phyloP scores from a whole-genome alignment of 2,113 vertebrate genomes.

The Neotoma lepida region DNA sequence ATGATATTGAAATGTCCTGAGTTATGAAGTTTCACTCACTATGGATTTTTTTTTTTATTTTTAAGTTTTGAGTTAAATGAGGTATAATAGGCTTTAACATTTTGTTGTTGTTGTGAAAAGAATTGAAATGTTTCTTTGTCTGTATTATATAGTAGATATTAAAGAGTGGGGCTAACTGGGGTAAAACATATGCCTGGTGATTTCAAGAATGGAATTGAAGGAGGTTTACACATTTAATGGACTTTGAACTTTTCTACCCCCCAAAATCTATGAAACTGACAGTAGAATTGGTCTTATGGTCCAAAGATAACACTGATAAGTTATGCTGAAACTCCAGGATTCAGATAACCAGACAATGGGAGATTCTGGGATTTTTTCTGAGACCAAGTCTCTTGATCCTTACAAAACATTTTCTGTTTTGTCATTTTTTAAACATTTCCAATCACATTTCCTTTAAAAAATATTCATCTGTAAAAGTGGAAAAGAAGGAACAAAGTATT shows the following conservation, averaged over 20 bases:
- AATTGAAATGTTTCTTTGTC: neutral
- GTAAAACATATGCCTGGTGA: neutral
- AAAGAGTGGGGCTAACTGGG: neutral
- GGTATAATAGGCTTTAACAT: neutral
- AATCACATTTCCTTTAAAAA: neutral
- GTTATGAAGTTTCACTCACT: neutral
- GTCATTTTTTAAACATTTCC: neutral
- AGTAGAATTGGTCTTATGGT: neutral
- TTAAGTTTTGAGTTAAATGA: neutral
- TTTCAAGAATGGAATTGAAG: neutral
- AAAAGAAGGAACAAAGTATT: neutral
- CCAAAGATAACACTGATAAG: neutral
- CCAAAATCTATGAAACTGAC: neutral
- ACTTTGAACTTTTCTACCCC: neutral
- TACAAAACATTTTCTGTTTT: neutral
- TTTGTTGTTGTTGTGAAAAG: neutral
- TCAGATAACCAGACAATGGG: neutral
- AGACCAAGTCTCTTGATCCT: neutral
- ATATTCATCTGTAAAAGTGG: neutral
- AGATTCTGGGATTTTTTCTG: neutral
- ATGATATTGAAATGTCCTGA: neutral
- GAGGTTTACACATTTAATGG: neutral
- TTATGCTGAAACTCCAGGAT: neutral
- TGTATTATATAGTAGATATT: neutral
- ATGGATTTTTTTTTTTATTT: neutral